Evolutionary conservation across 2,888 invertebrate genomes (phyloP).

Genomic region (Synanthedon myopaeformis): DNA sequence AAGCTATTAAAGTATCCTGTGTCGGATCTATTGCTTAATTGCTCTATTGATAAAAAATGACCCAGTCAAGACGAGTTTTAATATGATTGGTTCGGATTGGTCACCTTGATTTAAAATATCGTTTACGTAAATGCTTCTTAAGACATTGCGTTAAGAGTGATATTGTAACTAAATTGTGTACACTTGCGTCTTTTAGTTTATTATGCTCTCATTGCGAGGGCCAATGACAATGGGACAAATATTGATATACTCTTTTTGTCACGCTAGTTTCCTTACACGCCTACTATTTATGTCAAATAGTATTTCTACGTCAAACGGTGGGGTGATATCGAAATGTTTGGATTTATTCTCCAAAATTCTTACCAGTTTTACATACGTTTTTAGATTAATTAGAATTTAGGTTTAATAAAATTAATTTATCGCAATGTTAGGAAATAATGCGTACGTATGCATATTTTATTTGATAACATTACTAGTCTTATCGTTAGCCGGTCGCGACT

Average conservation of each 20-base stretch:
- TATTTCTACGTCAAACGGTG: neutral
- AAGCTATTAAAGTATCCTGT: too few relatives aligned
- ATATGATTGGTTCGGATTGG: too few relatives aligned
- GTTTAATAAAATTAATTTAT: constrained; percentile 14
- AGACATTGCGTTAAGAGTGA: too few relatives aligned
- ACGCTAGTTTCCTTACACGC: constrained; percentile 6
- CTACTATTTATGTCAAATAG: constrained; percentile 28
- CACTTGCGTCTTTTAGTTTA: too few relatives aligned
- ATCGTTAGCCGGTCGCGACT: constrained; percentile 82
- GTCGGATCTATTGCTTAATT: too few relatives aligned
- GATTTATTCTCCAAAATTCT: constrained; percentile 6
- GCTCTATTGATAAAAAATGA: too few relatives aligned
- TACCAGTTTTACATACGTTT: constrained; percentile 1
- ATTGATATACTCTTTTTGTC: constrained; percentile 23
- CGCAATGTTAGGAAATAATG: constrained; percentile 49
- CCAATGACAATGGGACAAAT: constrained; percentile 57
- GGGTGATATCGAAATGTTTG: neutral
- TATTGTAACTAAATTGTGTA: too few relatives aligned
- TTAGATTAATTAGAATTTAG: constrained; percentile 30
- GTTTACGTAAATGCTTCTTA: too few relatives aligned
- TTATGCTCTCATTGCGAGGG: constrained; percentile 1
- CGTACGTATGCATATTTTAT: constrained; percentile 48
- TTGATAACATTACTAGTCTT: constrained; percentile 43
- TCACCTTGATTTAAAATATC: too few relatives aligned
- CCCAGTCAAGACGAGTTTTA: too few relatives aligned